Evolutionary conservation across 2,888 invertebrate species (phyloP), one percentile per base, ranked within the genome.

Genomic region (Scaptomyza flava): DNA sequence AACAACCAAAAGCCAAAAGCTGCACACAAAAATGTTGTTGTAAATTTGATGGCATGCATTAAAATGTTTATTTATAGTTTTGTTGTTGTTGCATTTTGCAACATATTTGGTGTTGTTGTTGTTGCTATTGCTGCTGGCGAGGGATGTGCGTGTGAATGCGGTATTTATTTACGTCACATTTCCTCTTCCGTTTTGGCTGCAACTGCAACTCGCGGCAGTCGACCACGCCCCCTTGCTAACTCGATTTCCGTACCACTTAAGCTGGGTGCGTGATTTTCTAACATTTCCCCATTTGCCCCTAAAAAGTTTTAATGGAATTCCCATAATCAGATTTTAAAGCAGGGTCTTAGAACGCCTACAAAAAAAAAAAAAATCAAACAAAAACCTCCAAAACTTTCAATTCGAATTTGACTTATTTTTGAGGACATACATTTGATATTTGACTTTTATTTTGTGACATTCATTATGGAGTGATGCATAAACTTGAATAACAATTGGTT

Each of bases 291-390:
- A 45, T 46, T 34, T 12, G 62, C 59, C 46, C 62, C 56, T 68
- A 57, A 72, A 72, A 88, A 82, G 47, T 89, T 82, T 84, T 89
- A 82, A 82, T 89, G 81, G 75, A 81, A 89, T 88, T 83, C 65
- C 59, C 74, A 83, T 86, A 83, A 86, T 80, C 87, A 66, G 66
- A 77, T 80, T 86, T 73, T 46, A 31, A 82, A 79, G 57, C 67
- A 65, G 14, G 47, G 46, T 17, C 12, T 33, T 12, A 0, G 11
- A 14, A 31, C 48, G 41, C 33, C 11, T 31, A 8, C 41, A 5
- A 27, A 5, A 27, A 27, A 27, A 27, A 23, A 23, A 23, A n/a
- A 42, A n/a, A n/a, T n/a, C 9, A 47, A 50, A 45, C 38, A 23
- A 23, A 23, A 50, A 17, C 17, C 17, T 7, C 14, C 7, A 41